Evolutionary conservation across 2,888 invertebrate species (phyloP).

Genomic region (Cecidostiba fungosa): DNA sequence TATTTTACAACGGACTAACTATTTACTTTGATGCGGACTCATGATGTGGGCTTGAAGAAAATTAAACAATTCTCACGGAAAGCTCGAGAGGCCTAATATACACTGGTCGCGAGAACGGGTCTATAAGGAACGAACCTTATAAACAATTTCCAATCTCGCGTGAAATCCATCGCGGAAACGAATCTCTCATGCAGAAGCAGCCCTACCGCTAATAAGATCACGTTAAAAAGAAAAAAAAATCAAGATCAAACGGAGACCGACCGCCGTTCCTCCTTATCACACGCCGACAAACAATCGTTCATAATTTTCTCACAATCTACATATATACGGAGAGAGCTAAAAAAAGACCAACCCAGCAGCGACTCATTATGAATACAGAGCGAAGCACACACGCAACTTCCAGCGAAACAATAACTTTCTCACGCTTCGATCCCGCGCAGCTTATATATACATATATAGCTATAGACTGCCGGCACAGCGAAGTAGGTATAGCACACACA

Average conservation of each 20-base stretch:
- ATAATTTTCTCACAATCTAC: constrained; percentile 59
- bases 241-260: neutral
- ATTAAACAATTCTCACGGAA: neutral
- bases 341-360: neutral
- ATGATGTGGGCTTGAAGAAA: neutral
- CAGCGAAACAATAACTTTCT: constrained; percentile 60
- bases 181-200: neutral
- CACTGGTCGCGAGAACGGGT: too few species aligned
- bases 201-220: neutral
- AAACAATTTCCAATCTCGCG: neutral
- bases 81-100: too few species aligned
- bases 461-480: too few species aligned
- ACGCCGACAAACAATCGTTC: constrained; percentile 33
- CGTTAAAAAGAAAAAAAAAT: neutral
- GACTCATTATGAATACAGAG: constrained; percentile 55
- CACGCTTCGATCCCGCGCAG: constrained; percentile 46
- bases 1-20: neutral
- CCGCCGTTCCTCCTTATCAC: neutral
- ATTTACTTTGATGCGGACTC: neutral
- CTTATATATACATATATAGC: neutral
- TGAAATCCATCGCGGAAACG: neutral
- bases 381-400: neutral
- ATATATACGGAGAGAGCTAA: neutral
- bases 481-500: neutral
- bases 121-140: neutral